phyloP scores from a whole-genome alignment of 1,140 invertebrate genomes.

The Lineus longissimus region DNA sequence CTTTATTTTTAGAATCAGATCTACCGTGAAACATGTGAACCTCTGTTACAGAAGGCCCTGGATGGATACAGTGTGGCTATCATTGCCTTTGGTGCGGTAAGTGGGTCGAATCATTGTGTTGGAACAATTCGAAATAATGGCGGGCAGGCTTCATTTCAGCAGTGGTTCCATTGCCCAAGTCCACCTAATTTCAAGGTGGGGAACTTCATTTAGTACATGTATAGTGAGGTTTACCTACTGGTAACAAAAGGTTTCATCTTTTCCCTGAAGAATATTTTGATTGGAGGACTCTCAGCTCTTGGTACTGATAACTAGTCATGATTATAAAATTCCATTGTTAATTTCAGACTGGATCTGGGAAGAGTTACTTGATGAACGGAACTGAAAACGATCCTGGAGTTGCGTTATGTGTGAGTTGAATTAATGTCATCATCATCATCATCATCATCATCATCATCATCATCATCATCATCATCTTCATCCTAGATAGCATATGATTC shows the following conservation, averaged over 20 bases:
- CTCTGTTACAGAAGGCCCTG: conserved; percentile 36
- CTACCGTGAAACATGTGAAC: conserved; percentile 37
- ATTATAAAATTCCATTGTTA: conserved; percentile 4
- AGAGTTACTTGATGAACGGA: conserved; percentile 44
- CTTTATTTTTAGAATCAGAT: conserved; percentile 33
- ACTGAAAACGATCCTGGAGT: conserved; percentile 41
- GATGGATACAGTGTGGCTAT: conserved; percentile 45
- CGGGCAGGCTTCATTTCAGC: too few relatives aligned
- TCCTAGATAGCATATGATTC: too few relatives aligned
- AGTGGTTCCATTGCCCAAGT: too few relatives aligned
- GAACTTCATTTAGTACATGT: too few relatives aligned
- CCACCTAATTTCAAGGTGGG: too few relatives aligned
- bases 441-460: too few relatives aligned
- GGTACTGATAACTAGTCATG: too few relatives aligned
- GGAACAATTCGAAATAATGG: background rate
- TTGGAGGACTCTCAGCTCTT: too few relatives aligned
- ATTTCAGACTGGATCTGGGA: conserved; percentile 39
- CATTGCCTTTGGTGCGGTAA: conserved; percentile 41
- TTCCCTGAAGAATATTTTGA: too few relatives aligned
- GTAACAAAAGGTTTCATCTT: too few relatives aligned
- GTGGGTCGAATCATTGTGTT: conserved; percentile 15
- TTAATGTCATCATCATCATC: background rate
- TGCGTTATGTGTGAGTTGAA: conserved; percentile 34
- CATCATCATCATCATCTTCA: too few relatives aligned
- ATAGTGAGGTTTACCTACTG: too few relatives aligned